Conservation (phyloP, 2,888 invertebrate species). For the Leptopilina syphax region DNA sequence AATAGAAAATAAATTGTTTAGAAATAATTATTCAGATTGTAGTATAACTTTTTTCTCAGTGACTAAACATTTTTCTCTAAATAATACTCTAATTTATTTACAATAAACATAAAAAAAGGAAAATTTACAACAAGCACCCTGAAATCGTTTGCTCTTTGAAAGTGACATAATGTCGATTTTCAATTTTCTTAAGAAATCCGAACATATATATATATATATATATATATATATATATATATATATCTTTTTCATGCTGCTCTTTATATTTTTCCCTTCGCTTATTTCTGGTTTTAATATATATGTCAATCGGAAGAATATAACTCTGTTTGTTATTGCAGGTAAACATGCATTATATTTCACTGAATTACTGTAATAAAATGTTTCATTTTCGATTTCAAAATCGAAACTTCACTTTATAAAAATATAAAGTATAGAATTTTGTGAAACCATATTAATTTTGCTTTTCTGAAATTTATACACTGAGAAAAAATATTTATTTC, state of each 20-base stretch:
- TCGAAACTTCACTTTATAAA: too few relatives aligned
- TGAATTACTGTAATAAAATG: too few relatives aligned
- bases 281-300: neutral
- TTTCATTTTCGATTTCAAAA: too few relatives aligned
- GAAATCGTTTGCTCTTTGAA: neutral
- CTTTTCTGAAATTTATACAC: too few relatives aligned
- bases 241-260: neutral
- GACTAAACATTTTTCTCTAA: neutral
- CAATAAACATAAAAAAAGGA: neutral
- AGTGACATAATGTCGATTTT: too few relatives aligned
- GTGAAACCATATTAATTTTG: too few relatives aligned
- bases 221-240: neutral
- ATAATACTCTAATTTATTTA: conserved; percentile 7
- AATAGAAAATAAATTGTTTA: too few relatives aligned
- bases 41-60: conserved; percentile 4
- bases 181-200: neutral
- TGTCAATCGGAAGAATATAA: neutral
- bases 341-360: too few relatives aligned
- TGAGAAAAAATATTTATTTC: too few relatives aligned
- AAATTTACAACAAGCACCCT: conserved; percentile 7
- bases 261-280: neutral
- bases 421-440: too few relatives aligned
- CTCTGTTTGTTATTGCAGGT: too few relatives aligned
- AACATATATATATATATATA: neutral
- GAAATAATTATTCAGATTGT: neutral